A percentile compares a stretch with the other conserved stretches of the same genome.
These are phyloP conservation scores for Cossypha dichroa DNA, from an alignment of 2,797 vertebrate species.

Conservation along the genomic window DNA sequence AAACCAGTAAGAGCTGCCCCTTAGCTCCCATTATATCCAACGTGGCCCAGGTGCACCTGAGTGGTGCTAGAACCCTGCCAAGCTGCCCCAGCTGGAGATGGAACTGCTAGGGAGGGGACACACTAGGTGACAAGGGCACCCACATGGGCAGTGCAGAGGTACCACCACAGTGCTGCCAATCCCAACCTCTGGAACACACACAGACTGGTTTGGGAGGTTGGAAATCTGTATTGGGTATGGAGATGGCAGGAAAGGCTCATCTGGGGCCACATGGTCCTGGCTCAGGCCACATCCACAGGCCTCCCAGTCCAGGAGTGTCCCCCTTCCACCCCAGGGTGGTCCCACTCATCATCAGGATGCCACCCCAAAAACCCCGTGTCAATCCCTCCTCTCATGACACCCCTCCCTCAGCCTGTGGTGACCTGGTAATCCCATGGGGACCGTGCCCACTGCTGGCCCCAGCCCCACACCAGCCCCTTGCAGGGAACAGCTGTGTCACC, in stretches of 20 bases:
- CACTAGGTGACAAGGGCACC: accelerated
- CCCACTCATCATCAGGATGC: accelerated
- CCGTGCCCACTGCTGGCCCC: accelerated
- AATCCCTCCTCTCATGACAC: not conserved
- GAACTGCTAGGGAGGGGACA: not conserved
- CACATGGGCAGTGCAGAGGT: accelerated
- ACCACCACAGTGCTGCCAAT: accelerated
- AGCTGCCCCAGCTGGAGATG: not conserved
- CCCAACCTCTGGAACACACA: not conserved
- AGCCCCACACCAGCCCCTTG: not conserved
- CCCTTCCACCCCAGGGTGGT: not conserved
- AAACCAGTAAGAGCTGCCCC: not conserved
- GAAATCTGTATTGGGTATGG: conserved; percentile 20
- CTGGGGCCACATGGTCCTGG: not conserved
- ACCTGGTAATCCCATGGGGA: not conserved
- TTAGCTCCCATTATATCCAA: not conserved
- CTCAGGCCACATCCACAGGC: not conserved
- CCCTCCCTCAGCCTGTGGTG: not conserved
- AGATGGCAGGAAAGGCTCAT: not conserved
- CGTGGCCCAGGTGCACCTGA: not conserved
- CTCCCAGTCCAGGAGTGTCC: not conserved
- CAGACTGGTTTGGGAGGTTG: accelerated
- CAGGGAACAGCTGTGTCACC: not conserved
- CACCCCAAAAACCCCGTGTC: not conserved
- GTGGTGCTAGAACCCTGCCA: not conserved